Evolutionary conservation across 2,888 invertebrate species (phyloP).

Genomic region (Drosophila pseudotalamancana): DNA sequence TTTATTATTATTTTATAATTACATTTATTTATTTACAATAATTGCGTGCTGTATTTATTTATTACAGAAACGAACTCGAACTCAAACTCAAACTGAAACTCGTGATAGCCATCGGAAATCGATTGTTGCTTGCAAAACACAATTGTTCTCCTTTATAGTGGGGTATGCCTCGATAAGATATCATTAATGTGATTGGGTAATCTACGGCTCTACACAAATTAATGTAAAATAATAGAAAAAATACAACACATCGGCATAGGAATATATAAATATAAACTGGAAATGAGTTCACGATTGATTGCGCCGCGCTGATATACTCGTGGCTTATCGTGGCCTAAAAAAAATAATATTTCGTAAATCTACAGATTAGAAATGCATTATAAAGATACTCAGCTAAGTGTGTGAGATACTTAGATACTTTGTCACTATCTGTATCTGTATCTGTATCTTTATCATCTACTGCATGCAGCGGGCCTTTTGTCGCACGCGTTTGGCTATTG

Average conservation of each 20-base stretch:
- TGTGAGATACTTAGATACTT: constrained; percentile 43
- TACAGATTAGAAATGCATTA: background rate
- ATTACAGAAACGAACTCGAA: no score
- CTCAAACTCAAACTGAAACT: constrained; percentile 14
- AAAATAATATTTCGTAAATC: constrained; percentile 28
- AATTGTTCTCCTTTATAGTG: constrained; percentile 7
- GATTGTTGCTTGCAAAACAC: constrained; percentile 53
- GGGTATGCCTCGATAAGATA: constrained; percentile 59
- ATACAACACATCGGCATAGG: background rate
- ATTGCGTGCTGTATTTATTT: constrained; percentile 38
- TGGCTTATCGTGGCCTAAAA: constrained; percentile 39
- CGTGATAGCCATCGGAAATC: constrained; percentile 68
- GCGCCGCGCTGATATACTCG: constrained; percentile 9
- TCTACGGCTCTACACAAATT: constrained; percentile 42
- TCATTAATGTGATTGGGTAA: constrained; percentile 46
- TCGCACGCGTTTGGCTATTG: constrained; percentile 64
- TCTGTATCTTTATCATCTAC: constrained; percentile 33
- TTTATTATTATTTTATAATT: constrained; percentile 48
- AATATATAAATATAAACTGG: background rate
- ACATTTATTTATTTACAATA: constrained; percentile 68
- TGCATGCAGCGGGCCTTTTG: constrained; percentile 48
- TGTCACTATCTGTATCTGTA: background rate
- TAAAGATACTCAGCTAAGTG: background rate
- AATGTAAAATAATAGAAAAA: constrained; percentile 50
- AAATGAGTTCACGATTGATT: constrained; percentile 48